Percentiles rank a stretch among this genome's conserved stretches.
These are phyloP conservation scores for Steatornis caripensis DNA, from an alignment of 2,113 vertebrate species.

Conservation along the genomic window DNA sequence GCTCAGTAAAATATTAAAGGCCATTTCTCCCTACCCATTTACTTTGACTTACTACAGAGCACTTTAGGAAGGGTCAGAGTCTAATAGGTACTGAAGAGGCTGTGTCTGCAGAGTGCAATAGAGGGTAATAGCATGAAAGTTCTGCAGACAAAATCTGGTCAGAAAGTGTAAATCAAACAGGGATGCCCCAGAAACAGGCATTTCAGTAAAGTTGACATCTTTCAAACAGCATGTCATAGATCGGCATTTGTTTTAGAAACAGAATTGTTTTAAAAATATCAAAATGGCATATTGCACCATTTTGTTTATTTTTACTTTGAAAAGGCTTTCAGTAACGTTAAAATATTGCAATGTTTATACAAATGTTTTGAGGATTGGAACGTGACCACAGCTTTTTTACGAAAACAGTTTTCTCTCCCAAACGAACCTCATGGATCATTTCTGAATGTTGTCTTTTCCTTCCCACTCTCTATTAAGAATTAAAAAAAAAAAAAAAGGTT, in stretches of 20 bases:
- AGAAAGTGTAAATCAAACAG: constrained; percentile 8
- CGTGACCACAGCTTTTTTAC: not conserved
- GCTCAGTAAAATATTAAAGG: constrained; percentile 43
- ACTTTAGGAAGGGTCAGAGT: constrained; percentile 9
- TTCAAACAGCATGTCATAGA: not conserved
- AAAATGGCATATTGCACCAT: not conserved
- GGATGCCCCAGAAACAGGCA: not conserved
- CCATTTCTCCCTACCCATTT: constrained; percentile 22
- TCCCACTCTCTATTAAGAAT: not conserved
- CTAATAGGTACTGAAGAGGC: not conserved
- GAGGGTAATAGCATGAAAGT: not conserved
- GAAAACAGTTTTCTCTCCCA: not conserved
- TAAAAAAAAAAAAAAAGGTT: not conserved
- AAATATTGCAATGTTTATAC: not conserved
- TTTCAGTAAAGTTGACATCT: not conserved
- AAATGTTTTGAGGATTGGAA: not conserved
- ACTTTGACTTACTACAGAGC: constrained; percentile 15
- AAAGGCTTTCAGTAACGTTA: not conserved
- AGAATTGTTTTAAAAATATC: not conserved
- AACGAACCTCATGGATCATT: not conserved
- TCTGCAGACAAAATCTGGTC: not conserved
- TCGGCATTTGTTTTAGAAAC: not conserved
- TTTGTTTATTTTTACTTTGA: constrained; percentile 18
- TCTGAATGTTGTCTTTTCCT: not conserved
- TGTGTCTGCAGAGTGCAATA: constrained; percentile 13